Conservation (phyloP, 2,888 invertebrate species). For the Clanis bilineata region DNA sequence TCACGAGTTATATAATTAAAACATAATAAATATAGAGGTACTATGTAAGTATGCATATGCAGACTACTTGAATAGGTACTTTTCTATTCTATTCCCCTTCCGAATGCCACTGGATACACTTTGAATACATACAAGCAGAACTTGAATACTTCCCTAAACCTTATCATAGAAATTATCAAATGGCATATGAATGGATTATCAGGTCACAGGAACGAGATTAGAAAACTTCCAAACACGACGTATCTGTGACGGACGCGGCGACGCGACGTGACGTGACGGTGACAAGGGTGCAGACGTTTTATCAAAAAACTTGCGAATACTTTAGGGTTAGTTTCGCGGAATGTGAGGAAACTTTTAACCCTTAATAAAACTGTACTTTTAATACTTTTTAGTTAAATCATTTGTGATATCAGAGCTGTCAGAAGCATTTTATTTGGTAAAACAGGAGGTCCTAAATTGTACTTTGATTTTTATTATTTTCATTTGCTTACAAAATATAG, state of each 20-base stretch:
- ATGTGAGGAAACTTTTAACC: not conserved
- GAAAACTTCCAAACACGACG: not conserved
- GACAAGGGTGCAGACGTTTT: constrained; percentile 1
- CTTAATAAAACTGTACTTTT: no score
- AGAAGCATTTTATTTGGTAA: no score
- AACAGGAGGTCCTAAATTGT: no score
- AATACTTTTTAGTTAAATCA: not conserved
- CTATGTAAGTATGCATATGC: no score
- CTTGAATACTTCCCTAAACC: not conserved
- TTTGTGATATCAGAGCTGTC: not conserved
- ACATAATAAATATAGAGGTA: no score
- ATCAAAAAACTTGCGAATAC: constrained; percentile 11
- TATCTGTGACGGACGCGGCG: constrained; percentile 7
- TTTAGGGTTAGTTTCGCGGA: not conserved
- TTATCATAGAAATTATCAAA: not conserved
- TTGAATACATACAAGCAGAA: no score
- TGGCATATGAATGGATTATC: constrained; percentile 7
- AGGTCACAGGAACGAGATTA: not conserved
- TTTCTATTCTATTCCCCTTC: no score
- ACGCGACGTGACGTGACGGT: not conserved
- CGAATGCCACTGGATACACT: no score
- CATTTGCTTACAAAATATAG: no score
- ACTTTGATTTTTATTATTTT: no score
- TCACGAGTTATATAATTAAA: no score
- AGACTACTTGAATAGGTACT: no score